These are phyloP conservation scores for Alectura lathami DNA, from an alignment of 2,113 vertebrate genomes.

Conservation along the genomic window DNA sequence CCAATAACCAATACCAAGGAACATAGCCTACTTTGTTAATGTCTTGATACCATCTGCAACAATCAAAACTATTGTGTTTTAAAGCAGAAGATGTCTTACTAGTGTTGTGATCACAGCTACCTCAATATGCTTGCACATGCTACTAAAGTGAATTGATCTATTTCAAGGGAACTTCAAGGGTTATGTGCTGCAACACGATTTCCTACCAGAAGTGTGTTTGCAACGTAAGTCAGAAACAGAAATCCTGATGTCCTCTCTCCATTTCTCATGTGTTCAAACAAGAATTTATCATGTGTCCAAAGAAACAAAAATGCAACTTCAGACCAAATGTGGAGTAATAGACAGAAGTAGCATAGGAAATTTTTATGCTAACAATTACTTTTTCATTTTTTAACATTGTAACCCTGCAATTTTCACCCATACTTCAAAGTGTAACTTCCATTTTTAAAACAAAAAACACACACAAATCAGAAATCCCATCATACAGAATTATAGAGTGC, in stretches of 20 bases:
- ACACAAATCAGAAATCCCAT: neutral
- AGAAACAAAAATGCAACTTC: neutral
- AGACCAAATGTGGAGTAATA: neutral
- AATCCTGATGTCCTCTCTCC: neutral
- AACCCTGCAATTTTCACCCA: neutral
- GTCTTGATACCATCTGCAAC: slow-evolving; percentile 47
- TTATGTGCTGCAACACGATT: neutral
- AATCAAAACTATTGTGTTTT: slow-evolving; percentile 15
- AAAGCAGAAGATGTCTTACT: neutral
- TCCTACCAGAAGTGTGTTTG: neutral
- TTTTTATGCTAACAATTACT: neutral
- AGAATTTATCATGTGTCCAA: neutral
- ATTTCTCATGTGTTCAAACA: neutral
- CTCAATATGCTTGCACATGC: neutral
- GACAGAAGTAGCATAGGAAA: neutral
- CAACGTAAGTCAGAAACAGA: neutral
- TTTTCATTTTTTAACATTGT: neutral
- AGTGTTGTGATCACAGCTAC: neutral
- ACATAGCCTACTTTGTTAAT: slow-evolving; percentile 28
- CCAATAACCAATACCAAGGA: slow-evolving; percentile 56
- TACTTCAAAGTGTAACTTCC: neutral
- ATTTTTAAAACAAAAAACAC: neutral
- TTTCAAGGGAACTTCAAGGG: neutral
- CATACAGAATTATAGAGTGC: neutral
- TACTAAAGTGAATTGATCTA: neutral